phyloP scores from a whole-genome alignment of 1,140 invertebrate genomes.

The Aethina tumida region DNA sequence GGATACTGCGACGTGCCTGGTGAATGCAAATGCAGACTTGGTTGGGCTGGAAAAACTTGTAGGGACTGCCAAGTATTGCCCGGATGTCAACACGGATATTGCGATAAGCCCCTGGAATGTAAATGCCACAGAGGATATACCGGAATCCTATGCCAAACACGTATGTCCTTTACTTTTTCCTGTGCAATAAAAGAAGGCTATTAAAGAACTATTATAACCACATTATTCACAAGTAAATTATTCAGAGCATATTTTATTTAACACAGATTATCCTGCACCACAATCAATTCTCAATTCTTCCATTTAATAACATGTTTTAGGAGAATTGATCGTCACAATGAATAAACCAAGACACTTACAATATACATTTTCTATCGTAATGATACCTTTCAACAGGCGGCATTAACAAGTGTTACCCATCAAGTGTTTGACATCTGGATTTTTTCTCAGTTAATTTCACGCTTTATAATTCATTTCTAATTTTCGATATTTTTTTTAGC shows the following conservation, averaged over 20 bases:
- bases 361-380: too few relatives aligned
- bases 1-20: conserved; percentile 74
- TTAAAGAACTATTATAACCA: too few relatives aligned
- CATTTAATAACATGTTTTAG: too few relatives aligned
- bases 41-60: conserved; percentile 73
- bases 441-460: too few relatives aligned
- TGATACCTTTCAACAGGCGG: too few relatives aligned
- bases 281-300: too few relatives aligned
- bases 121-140: conserved; percentile 78
- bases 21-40: conserved; percentile 72
- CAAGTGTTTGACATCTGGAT: too few relatives aligned
- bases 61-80: conserved; percentile 68
- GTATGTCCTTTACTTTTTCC: conserved; percentile 46
- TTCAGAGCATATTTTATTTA: not conserved
- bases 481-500: conserved; percentile 43
- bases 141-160: conserved; percentile 75
- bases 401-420: too few relatives aligned
- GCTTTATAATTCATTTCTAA: not conserved
- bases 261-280: not conserved
- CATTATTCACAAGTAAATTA: conserved; percentile 1
- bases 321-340: too few relatives aligned
- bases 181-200: conserved; percentile 1
- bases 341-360: too few relatives aligned
- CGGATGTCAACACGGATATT: conserved; percentile 71
- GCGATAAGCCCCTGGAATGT: conserved; percentile 74